Conservation (phyloP, 1,140 invertebrate genomes). For the Elymnias hypermnestra region DNA sequence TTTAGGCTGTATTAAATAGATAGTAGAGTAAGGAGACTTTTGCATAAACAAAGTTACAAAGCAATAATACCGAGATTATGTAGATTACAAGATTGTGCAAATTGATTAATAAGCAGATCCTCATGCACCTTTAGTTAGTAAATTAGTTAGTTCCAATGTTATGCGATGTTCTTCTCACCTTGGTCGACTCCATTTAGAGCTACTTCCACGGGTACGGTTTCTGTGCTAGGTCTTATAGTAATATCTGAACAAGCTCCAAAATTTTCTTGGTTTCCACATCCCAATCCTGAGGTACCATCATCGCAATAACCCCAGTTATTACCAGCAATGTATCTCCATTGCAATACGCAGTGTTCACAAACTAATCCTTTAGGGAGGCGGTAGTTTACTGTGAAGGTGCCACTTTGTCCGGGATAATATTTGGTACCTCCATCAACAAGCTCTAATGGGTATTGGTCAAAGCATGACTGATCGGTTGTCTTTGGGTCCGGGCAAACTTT, state of each 20-base stretch:
- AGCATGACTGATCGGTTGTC: slow-evolving; percentile 82
- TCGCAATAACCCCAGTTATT: slow-evolving; percentile 86
- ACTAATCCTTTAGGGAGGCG: slow-evolving; percentile 80
- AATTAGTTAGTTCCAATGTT: not conserved
- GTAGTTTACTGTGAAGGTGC: slow-evolving; percentile 82
- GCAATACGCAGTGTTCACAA: slow-evolving; percentile 87
- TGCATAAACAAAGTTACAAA: too few relatives aligned
- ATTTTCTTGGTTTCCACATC: slow-evolving; percentile 91
- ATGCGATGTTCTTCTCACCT: not conserved
- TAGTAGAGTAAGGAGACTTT: too few relatives aligned
- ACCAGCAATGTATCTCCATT: slow-evolving; percentile 88
- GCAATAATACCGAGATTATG: too few relatives aligned
- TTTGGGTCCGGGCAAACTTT: slow-evolving; percentile 80
- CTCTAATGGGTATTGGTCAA: slow-evolving; percentile 82
- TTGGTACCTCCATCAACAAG: slow-evolving; percentile 66
- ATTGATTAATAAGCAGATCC: too few relatives aligned
- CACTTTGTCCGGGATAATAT: slow-evolving; percentile 84
- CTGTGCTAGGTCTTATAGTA: slow-evolving; percentile 66
- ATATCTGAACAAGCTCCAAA: slow-evolving; percentile 91
- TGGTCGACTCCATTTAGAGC: not conserved
- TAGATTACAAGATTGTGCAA: too few relatives aligned
- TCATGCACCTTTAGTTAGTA: not conserved
- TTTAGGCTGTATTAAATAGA: too few relatives aligned
- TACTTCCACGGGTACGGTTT: not conserved
- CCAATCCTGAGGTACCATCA: slow-evolving; percentile 80